phyloP scores from a whole-genome alignment of 2,888 invertebrate species.

The Torymus texanus region DNA sequence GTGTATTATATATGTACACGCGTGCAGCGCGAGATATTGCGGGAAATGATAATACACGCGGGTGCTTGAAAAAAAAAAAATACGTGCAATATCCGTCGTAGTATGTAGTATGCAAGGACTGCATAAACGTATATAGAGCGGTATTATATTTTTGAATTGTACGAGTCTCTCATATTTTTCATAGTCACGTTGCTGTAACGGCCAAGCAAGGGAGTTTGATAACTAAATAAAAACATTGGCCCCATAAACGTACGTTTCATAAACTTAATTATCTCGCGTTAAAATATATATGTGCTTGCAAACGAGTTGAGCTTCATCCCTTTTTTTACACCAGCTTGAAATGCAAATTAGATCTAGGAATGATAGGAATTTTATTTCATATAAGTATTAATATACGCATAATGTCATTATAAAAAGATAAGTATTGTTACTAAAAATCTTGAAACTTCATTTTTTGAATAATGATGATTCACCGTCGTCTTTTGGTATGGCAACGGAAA shows the following conservation, averaged over 20 bases:
- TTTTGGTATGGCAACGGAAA: no score
- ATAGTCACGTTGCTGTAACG: background rate
- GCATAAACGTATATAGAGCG: conserved; percentile 20
- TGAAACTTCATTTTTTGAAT: no score
- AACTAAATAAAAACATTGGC: conserved; percentile 24
- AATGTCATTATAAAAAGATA: no score
- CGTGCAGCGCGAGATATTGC: no score
- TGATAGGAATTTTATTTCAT: no score
- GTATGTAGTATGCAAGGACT: conserved; percentile 25
- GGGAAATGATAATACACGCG: conserved; percentile 6
- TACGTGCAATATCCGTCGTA: conserved; percentile 31
- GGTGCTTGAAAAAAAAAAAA: conserved; percentile 6
- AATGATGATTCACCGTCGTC: no score
- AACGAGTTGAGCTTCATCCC: no score
- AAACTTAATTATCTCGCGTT: background rate
- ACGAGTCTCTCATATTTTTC: conserved; percentile 16
- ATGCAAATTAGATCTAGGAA: no score
- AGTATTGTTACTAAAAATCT: no score
- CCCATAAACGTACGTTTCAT: conserved; percentile 1
- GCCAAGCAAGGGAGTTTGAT: background rate
- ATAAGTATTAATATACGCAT: no score
- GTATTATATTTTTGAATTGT: conserved; percentile 33
- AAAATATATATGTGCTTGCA: background rate
- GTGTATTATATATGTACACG: no score
- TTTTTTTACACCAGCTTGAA: no score